Evolutionary conservation across 2,797 vertebrate genomes (phyloP).

Genomic region (Mormyrus hasselquistii): DNA sequence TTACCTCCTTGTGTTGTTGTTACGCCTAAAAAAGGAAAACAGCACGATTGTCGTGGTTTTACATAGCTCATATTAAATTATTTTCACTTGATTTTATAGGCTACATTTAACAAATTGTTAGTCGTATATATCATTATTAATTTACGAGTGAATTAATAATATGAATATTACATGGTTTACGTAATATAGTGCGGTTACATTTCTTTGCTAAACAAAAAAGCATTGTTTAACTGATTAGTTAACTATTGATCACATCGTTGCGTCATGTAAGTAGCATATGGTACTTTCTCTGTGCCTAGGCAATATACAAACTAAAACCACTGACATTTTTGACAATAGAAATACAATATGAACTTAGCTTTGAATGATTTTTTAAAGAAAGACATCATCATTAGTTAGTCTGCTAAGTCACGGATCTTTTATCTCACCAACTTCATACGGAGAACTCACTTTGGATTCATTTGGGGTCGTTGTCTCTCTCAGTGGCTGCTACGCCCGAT

Average conservation of each 20-base stretch:
- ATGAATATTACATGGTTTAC: background rate
- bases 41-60: background rate
- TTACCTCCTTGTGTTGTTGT: conserved; percentile 53
- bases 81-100: background rate
- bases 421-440: conserved; percentile 45
- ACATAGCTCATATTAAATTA: background rate
- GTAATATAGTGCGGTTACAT: background rate
- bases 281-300: background rate
- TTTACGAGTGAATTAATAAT: background rate
- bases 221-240: background rate
- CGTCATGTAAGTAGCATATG: background rate
- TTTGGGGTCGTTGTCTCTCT: conserved; percentile 30
- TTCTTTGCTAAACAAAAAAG: background rate
- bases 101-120: background rate
- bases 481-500: conserved; percentile 41
- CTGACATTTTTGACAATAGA: background rate
- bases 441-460: conserved; percentile 50
- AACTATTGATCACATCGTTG: background rate
- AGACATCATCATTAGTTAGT: background rate
- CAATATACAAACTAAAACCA: background rate
- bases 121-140: background rate
- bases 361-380: background rate
- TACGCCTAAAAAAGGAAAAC: conserved; percentile 37
- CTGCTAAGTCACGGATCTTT: background rate
- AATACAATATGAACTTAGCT: background rate